A percentile compares a stretch with the other conserved stretches of the same genome.
Conservation (phyloP, 2,797 vertebrate species). For the Novumbra hubbsi region DNA sequence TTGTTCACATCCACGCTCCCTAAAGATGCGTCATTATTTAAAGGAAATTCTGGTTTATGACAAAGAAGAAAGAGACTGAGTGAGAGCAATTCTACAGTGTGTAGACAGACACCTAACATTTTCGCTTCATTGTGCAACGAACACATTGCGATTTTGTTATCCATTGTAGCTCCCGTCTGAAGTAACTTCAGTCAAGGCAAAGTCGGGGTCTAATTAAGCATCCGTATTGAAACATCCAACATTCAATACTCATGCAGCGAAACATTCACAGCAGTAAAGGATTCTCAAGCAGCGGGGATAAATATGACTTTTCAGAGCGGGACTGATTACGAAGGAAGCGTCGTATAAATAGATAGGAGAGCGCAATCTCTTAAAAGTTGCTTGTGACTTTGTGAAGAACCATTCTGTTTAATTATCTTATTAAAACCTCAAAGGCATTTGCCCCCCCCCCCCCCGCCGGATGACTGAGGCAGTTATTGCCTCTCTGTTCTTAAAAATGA, state of each 20-base stretch:
- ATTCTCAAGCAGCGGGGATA: conserved; percentile 46
- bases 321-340: conserved; percentile 37
- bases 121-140: conserved; percentile 6
- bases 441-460: conserved; percentile 50
- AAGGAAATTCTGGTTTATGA: conserved; percentile 6
- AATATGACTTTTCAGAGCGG: conserved; percentile 39
- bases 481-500: conserved; percentile 67
- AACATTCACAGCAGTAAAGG: conserved; percentile 47
- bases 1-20: conserved; percentile 32
- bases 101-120: conserved; percentile 5
- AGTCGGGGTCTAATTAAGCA: conserved; percentile 50
- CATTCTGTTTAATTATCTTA: conserved; percentile 72
- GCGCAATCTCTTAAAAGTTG: conserved; percentile 49
- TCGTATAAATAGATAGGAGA: conserved; percentile 34
- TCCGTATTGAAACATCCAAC: conserved; percentile 42
- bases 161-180: conserved; percentile 17
- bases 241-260: conserved; percentile 45
- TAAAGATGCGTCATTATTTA: conserved; percentile 26
- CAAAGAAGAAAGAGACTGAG: background rate
- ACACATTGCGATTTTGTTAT: background rate
- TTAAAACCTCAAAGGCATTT: conserved; percentile 69
- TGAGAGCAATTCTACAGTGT: background rate
- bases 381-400: conserved; percentile 50
- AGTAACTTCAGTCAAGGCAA: conserved; percentile 31
- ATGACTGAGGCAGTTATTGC: conserved; percentile 73